Percentiles rank a stretch among this genome's conserved stretches.
phyloP scores from a whole-genome alignment of 2,113 vertebrate genomes.

The Oreochromis spilurus region DNA sequence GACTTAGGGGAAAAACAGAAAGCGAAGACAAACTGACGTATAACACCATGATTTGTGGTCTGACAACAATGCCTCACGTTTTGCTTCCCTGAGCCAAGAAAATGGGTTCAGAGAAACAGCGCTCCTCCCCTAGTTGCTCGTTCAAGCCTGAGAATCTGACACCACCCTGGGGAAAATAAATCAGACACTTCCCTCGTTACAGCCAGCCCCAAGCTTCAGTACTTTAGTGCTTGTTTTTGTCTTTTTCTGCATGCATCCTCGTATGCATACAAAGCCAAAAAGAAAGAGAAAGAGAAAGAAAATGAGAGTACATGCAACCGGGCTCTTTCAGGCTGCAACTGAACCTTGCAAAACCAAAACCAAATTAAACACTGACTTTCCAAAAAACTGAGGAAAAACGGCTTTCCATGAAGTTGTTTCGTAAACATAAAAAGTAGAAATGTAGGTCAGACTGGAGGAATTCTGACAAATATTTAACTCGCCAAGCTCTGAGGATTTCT shows the following conservation, averaged over 20 bases:
- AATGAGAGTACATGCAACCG: not conserved
- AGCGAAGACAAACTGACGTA: not conserved
- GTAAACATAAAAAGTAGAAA: not conserved
- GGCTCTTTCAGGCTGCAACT: not conserved
- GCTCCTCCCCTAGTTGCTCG: not conserved
- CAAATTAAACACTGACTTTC: not conserved
- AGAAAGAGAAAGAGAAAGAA: not conserved
- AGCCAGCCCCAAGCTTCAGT: not conserved
- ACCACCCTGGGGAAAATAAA: constrained; percentile 37
- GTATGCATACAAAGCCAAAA: not conserved
- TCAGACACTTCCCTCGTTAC: constrained; percentile 19
- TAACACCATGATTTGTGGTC: constrained; percentile 10
- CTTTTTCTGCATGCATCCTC: not conserved
- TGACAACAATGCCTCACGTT: constrained; percentile 24
- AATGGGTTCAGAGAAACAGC: not conserved
- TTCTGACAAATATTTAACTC: not conserved
- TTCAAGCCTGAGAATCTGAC: constrained; percentile 47
- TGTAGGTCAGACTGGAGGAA: not conserved
- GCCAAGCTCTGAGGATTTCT: not conserved
- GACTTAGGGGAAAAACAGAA: not conserved
- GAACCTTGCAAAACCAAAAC: not conserved
- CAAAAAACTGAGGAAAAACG: not conserved
- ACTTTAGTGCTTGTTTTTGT: constrained; percentile 3
- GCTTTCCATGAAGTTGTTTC: not conserved
- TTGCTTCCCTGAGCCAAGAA: constrained; percentile 15